Evolutionary conservation across 2,888 invertebrate species (phyloP).

Genomic region (Dryobota labecula): DNA sequence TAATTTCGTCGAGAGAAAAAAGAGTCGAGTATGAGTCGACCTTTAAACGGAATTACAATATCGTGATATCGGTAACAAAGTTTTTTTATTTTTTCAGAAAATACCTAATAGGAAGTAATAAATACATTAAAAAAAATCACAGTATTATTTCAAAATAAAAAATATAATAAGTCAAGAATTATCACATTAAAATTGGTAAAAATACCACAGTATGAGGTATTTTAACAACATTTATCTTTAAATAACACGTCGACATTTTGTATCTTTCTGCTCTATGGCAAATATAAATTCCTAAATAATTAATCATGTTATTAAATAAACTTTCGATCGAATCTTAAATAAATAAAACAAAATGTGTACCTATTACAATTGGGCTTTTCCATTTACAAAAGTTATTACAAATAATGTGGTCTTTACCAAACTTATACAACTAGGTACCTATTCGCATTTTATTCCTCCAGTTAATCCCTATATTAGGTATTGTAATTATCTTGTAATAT

Average conservation of each 20-base stretch:
- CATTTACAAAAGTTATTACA: background rate
- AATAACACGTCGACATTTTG: background rate
- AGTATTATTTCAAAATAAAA: constrained; percentile 28
- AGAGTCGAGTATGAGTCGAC: background rate
- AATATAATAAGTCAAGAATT: constrained; percentile 17
- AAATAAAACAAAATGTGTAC: background rate
- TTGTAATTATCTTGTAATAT: background rate
- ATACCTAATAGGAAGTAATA: too few relatives aligned
- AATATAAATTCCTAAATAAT: background rate
- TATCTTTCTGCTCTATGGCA: background rate
- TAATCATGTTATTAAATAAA: background rate
- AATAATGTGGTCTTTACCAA: background rate
- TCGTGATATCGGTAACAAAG: background rate
- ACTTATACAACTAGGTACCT: background rate
- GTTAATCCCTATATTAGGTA: background rate
- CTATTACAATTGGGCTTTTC: background rate
- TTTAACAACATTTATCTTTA: constrained; percentile 1
- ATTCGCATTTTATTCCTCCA: constrained; percentile 10
- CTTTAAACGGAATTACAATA: background rate
- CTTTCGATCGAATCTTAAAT: background rate
- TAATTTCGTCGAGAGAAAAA: background rate
- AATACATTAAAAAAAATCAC: background rate
- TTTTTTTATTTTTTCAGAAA: background rate
- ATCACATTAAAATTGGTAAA: constrained; percentile 44
- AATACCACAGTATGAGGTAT: constrained; percentile 28